A percentile compares a stretch with the other conserved stretches of the same genome.
Conservation (phyloP, 2,797 vertebrate genomes). For the Syngnathus acus region DNA sequence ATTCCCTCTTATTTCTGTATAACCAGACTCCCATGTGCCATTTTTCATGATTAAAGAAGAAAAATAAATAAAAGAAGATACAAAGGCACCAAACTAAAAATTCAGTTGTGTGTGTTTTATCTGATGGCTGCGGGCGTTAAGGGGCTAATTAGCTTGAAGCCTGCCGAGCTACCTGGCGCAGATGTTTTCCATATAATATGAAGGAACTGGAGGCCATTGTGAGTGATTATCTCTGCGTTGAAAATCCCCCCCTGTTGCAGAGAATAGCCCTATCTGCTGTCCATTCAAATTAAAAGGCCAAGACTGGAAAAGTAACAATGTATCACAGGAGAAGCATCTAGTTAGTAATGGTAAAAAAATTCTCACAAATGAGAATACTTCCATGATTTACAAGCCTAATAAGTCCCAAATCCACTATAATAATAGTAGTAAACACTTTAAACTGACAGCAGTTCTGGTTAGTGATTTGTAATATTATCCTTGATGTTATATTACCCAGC, state of each 20-base stretch:
- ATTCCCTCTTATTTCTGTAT: neutral
- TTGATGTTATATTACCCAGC: neutral
- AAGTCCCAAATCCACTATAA: neutral
- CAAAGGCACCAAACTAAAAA: neutral
- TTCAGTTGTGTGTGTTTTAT: slow-evolving; percentile 31
- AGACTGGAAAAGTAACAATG: slow-evolving; percentile 15
- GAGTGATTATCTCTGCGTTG: slow-evolving; percentile 38
- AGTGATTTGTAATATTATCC: slow-evolving; percentile 1
- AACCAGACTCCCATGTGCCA: neutral
- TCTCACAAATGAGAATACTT: neutral
- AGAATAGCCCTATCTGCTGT: slow-evolving; percentile 8
- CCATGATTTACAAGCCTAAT: neutral
- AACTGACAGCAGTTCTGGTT: neutral
- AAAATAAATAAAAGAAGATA: neutral
- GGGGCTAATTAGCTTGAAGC: slow-evolving; percentile 60
- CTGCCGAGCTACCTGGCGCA: slow-evolving; percentile 50
- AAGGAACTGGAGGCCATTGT: slow-evolving; percentile 47
- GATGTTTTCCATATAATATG: slow-evolving; percentile 65
- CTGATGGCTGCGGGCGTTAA: slow-evolving; percentile 47
- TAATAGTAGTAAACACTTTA: neutral
- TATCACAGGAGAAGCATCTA: slow-evolving; percentile 1
- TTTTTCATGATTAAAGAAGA: neutral
- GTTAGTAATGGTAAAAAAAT: neutral
- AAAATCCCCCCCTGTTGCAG: slow-evolving; percentile 31
- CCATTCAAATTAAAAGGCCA: neutral